phyloP scores from a whole-genome alignment of 2,888 invertebrate species.

The Trachelus tabidus region DNA sequence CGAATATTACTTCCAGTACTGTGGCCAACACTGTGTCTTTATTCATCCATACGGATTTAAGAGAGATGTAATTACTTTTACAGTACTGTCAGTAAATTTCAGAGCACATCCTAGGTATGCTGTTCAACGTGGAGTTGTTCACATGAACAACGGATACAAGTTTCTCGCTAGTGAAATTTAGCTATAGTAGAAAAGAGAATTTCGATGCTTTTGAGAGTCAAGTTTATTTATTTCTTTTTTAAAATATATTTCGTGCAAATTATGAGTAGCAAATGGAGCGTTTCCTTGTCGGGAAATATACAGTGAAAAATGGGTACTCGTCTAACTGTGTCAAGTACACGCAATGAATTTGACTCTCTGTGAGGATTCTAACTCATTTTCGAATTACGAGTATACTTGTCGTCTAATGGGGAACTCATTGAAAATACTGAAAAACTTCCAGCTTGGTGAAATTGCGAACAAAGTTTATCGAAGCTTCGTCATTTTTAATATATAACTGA shows the following conservation, averaged over 20 bases:
- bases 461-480: not conserved
- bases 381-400: not conserved
- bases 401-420: not conserved
- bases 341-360: not conserved
- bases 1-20: too few relatives aligned
- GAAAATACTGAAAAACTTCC: not conserved
- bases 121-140: too few relatives aligned
- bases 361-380: not conserved
- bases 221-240: not conserved
- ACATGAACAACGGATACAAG: too few relatives aligned
- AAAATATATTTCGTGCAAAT: not conserved
- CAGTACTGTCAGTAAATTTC: too few relatives aligned
- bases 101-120: too few relatives aligned
- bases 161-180: not conserved
- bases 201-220: not conserved
- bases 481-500: not conserved
- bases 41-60: too few relatives aligned
- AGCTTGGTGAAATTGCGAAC: not conserved
- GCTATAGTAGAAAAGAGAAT: not conserved
- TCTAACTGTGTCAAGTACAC: not conserved
- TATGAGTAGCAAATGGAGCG: not conserved
- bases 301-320: not conserved
- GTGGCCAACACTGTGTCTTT: too few relatives aligned
- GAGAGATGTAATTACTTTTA: too few relatives aligned
- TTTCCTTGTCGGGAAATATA: not conserved